These are phyloP conservation scores for Tylochromis polylepis DNA, from an alignment of 2,113 vertebrate species.

Conservation along the genomic window DNA sequence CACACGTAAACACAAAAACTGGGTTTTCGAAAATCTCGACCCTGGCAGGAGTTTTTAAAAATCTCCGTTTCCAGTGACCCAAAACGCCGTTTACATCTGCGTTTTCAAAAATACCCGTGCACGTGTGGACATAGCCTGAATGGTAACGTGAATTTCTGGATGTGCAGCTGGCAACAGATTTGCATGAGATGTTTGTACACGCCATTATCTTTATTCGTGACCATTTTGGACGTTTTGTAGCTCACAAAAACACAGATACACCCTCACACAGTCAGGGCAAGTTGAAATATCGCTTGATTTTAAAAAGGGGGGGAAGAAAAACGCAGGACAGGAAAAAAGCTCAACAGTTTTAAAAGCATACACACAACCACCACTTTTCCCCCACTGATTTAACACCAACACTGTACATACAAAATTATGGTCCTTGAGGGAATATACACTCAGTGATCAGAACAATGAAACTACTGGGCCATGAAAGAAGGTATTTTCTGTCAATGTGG, in stretches of 20 bases:
- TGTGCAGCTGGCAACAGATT: not conserved
- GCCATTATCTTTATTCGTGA: conserved; percentile 28
- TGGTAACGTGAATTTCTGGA: not conserved
- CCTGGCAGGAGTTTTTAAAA: too few species aligned
- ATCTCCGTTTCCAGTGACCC: too few species aligned
- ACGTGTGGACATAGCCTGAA: too few species aligned
- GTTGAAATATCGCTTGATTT: conserved; percentile 4
- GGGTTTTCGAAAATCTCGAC: too few species aligned
- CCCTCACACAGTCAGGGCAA: conserved; percentile 4
- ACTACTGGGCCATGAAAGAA: not conserved
- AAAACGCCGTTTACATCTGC: too few species aligned
- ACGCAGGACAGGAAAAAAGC: conserved; percentile 13
- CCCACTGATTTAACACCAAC: not conserved
- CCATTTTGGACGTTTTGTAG: conserved; percentile 12
- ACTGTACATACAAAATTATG: not conserved
- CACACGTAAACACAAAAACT: too few species aligned
- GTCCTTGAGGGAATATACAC: not conserved
- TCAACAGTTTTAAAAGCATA: not conserved
- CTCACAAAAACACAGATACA: conserved; percentile 19
- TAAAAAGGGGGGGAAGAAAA: not conserved
- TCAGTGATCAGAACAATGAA: not conserved
- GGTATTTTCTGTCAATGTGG: not conserved
- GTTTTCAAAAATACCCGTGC: too few species aligned
- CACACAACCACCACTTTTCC: not conserved
- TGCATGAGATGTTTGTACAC: not conserved